Base-by-base conservation (phyloP, 23 tunicate species). In the Ascidia mentula region DNA sequence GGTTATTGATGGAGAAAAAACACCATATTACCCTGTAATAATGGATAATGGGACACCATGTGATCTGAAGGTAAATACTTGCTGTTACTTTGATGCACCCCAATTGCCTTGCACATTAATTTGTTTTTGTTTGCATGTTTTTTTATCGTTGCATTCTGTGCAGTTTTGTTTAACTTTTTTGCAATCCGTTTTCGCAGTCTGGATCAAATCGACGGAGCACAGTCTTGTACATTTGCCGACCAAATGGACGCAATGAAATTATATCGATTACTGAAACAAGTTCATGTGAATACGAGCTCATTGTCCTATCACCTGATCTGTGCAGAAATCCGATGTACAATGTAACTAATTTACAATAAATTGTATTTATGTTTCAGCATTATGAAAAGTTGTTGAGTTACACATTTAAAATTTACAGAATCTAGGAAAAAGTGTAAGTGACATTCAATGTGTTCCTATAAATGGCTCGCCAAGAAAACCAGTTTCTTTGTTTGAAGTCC, bases 271-370 rank as follows among this genome's bases (percentile, higher is more conserved):
- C 82, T 13, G 99, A 96, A 84, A 88, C 94, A 2, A 82, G 89
- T 32, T 81, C 99, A 18, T 96, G 99, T 75, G 90, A 96, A 73
- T 96, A 96, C 73, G 99, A 96, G 69, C 37, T 96, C 22, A 77
- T 91, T 38, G 85, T 96, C 6, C 75, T 76, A 22, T 73, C 99
- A 17, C 89, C 96, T 37, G 72, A 37, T 33, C 75, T 96, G 59
- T 96, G 99, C 79, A 39, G 42, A 17, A 84, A 88, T 46, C 99
- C 97, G 20, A 78, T 87, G 42, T 96, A 91, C 73, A 88, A 73
- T 36, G 89, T 89, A 73, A 74, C 84, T 74, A 32, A 15, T 9
- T 42, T n/a, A n/a, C n/a, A n/a, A n/a, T n/a, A n/a, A n/a, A n/a
- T n/a, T n/a, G n/a, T n/a, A n/a, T n/a, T n/a, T n/a, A n/a, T n/a